Base-by-base conservation (phyloP, 2,888 invertebrate species). In the Pheosia tremula region DNA sequence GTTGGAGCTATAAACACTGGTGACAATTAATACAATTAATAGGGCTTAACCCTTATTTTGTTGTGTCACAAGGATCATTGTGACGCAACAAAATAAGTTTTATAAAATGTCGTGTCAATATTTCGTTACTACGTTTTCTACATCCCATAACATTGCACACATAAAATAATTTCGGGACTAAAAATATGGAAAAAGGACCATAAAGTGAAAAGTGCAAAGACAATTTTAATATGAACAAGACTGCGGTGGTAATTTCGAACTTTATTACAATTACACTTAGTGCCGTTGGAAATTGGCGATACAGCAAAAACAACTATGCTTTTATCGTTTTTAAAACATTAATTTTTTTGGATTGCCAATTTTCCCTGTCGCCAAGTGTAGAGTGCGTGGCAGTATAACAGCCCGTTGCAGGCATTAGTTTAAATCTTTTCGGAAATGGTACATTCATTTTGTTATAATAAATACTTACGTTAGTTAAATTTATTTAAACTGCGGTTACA, bases 201-300 rank as follows among this genome's bases (percentile, higher is more conserved):
- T 64, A 63, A 75, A 70, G 62, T 78, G 81, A 84, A 85, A 79
- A 83, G 85, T 87, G 85, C 62, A 77, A 66, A 80, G 69, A 83
- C 82, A 71, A 64, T 78, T 80, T 81, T 74, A 66, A 74, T 68
- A 80, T 77, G 72, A 75, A 81, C 77, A 77, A 69, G 6, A 68
- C 75, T 79, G 80, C 78, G 74, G 64, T 74, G 75, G 73, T 72
- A 66, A 72, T 74, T 67, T 70, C 79, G 76, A 68, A 79, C 76
- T 74, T 68, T 79, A 71, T 74, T 73, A 66, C 75, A 71, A 71
- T 75, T 65, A 71, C 69, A 76, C 68, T 71, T 61, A 62, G 45
- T 63, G 63, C 71, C 74, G 65, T 68, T 71, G 62, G 72, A 77
- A 73, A 71, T 65, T 68, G 62, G 58, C 72, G 56, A 61, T 59